These are phyloP conservation scores for Loris lydekkerianus DNA, from an alignment of 2,797 vertebrate species.

Conservation along the genomic window DNA sequence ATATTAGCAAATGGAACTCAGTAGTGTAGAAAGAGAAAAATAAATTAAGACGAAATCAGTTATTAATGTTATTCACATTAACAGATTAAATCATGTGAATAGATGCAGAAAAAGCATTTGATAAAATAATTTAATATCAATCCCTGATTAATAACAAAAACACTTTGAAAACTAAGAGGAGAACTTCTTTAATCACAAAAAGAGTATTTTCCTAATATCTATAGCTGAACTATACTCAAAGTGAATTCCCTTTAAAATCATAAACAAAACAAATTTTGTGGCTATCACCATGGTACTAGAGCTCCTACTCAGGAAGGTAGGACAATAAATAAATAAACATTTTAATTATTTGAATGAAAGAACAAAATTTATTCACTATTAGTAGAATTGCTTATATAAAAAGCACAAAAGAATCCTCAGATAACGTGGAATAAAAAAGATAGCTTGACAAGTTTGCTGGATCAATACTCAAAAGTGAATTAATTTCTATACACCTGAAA, in stretches of 20 bases:
- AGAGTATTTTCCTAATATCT: not conserved
- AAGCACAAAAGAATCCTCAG: not conserved
- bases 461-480: not conserved
- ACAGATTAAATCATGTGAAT: not conserved
- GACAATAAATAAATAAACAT: conserved; percentile 18
- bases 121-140: conserved; percentile 1
- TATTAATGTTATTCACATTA: not conserved
- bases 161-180: not conserved
- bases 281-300: not conserved
- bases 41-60: not conserved
- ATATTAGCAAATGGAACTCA: conserved; percentile 12
- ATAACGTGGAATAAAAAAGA: not conserved
- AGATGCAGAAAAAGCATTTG: not conserved
- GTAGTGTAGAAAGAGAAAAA: not conserved
- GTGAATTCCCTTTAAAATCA: conserved; percentile 14
- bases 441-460: not conserved
- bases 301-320: not conserved
- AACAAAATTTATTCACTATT: conserved; percentile 3
- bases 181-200: not conserved
- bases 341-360: conserved; percentile 26
- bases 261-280: not conserved
- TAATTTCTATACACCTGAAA: conserved; percentile 8
- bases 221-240: not conserved
- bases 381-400: not conserved
- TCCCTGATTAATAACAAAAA: conserved; percentile 17